A percentile compares a stretch with the other conserved stretches of the same genome.
Evolutionary conservation across 2,888 invertebrate genomes (phyloP).

Genomic region (Chalcis sispes): DNA sequence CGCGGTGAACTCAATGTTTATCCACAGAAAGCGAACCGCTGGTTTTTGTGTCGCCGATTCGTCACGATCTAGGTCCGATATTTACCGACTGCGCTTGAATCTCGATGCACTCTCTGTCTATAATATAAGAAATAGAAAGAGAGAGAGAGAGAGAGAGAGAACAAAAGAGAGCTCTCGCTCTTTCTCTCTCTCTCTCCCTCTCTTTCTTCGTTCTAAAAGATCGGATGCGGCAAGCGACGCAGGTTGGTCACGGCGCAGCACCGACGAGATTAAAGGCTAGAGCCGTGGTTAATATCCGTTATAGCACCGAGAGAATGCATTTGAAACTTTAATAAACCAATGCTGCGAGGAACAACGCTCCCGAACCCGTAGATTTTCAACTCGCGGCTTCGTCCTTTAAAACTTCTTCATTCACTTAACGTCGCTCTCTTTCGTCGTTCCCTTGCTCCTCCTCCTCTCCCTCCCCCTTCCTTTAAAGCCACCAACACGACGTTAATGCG

Average conservation of each 20-base stretch:
- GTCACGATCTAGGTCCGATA: no score
- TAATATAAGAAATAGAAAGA: not conserved
- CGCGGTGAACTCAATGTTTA: no score
- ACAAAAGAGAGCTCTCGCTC: not conserved
- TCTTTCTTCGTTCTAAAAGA: not conserved
- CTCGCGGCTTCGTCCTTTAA: no score
- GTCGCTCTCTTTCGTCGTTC: not conserved
- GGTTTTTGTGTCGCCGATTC: no score
- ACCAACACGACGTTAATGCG: not conserved
- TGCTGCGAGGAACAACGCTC: no score
- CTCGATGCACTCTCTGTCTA: not conserved
- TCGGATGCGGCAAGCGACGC: not conserved
- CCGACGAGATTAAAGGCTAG: slow-evolving; percentile 27
- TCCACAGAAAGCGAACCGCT: no score
- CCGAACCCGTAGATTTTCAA: no score
- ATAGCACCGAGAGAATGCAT: slow-evolving; percentile 8
- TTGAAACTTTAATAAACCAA: slow-evolving; percentile 19
- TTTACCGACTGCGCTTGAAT: no score
- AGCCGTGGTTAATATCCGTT: slow-evolving; percentile 21
- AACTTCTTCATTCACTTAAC: no score
- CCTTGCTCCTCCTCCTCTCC: not conserved
- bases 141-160: not conserved
- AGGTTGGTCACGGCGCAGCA: no score
- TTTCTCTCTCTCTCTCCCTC: not conserved
- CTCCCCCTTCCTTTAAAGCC: no score